Percentiles rank a stretch among this genome's conserved stretches.
Evolutionary conservation across 2,888 invertebrate genomes (phyloP).

Genomic region (Blera fallax): DNA sequence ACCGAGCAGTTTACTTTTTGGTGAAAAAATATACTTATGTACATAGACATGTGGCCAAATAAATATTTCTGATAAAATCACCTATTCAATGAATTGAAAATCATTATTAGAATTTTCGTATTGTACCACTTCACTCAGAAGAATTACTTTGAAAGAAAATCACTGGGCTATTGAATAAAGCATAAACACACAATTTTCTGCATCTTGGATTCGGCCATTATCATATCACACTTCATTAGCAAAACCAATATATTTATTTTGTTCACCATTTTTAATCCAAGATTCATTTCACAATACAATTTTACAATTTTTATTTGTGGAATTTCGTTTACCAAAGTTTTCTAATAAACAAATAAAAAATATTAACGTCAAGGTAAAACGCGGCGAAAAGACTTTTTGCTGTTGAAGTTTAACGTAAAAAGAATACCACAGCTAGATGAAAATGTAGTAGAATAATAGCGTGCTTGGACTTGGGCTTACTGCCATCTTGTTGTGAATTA

Average conservation of each 20-base stretch:
- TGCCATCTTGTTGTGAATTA: slow-evolving; percentile 25
- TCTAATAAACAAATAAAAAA: slow-evolving; percentile 59
- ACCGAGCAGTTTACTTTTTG: neutral
- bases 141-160: neutral
- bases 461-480: neutral
- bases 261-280: neutral
- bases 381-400: slow-evolving; percentile 59
- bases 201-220: slow-evolving; percentile 26
- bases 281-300: neutral
- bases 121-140: neutral
- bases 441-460: slow-evolving; percentile 53
- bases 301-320: neutral
- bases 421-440: slow-evolving; percentile 33
- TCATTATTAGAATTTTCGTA: neutral
- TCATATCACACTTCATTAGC: neutral
- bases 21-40: neutral
- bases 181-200: neutral
- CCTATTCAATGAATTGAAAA: neutral
- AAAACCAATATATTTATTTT: neutral
- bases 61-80: neutral
- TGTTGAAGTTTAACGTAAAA: slow-evolving; percentile 43
- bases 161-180: neutral
- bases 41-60: neutral
- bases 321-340: neutral
- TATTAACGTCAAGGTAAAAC: slow-evolving; percentile 50